phyloP scores from a whole-genome alignment of 1,140 invertebrate genomes.

The Hycleus phaleratus region DNA sequence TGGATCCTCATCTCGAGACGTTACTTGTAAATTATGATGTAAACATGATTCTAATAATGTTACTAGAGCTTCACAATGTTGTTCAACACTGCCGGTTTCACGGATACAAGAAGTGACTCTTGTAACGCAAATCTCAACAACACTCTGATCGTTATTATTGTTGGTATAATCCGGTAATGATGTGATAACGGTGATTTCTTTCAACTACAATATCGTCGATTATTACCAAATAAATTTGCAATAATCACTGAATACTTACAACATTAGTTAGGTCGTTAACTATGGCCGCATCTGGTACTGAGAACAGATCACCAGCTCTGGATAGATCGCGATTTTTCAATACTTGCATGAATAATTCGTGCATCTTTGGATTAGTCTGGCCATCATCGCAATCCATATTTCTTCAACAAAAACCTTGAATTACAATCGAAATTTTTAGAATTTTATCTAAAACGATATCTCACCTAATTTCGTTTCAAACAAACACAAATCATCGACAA shows the following conservation, averaged over 20 bases:
- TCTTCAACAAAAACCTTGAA: too few species aligned
- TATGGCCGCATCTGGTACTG: conserved; percentile 75
- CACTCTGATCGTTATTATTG: conserved; percentile 86
- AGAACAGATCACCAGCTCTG: conserved; percentile 85
- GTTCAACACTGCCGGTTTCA: conserved; percentile 80
- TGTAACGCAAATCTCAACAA: conserved; percentile 88
- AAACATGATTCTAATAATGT: conserved; percentile 78
- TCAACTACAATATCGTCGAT: conserved; percentile 44
- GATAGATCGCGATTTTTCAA: conserved; percentile 79
- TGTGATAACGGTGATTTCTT: conserved; percentile 71
- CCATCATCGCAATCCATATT: too few species aligned
- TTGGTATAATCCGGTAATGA: conserved; percentile 71
- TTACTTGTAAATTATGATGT: conserved; percentile 77
- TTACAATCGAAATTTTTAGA: too few species aligned
- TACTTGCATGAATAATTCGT: conserved; percentile 81
- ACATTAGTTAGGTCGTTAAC: conserved; percentile 79
- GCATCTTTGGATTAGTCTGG: conserved; percentile 52
- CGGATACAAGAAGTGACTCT: conserved; percentile 81
- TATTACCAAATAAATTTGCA: neutral
- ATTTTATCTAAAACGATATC: too few species aligned
- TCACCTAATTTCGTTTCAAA: too few species aligned
- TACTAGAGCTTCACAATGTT: conserved; percentile 75
- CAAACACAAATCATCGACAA: too few species aligned
- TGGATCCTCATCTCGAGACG: conserved; percentile 73
- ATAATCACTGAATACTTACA: conserved; percentile 45